Percentiles rank a stretch among this genome's conserved stretches.
phyloP scores from a whole-genome alignment of 2,888 invertebrate species.

The Troides aeacus region DNA sequence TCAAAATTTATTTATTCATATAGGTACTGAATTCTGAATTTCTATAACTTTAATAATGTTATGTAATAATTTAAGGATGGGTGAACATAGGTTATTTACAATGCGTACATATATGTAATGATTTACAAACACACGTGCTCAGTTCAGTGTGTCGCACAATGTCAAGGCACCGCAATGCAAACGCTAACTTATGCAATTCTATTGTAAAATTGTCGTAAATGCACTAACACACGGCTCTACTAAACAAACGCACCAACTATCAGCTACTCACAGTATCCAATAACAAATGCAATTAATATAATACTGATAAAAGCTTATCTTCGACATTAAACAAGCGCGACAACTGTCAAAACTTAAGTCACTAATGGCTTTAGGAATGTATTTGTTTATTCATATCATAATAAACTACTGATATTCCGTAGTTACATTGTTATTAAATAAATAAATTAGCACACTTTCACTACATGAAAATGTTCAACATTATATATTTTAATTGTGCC shows the following conservation, averaged over 20 bases:
- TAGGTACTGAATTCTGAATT: too few relatives aligned
- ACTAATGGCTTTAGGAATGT: constrained; percentile 2
- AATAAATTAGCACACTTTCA: background rate
- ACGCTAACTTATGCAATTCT: constrained; percentile 62
- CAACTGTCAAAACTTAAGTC: constrained; percentile 9
- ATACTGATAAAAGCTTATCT: constrained; percentile 24
- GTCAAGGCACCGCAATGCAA: constrained; percentile 65
- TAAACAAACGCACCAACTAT: constrained; percentile 9
- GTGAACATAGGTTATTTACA: background rate
- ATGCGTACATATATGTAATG: constrained; percentile 42
- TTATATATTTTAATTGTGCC: background rate
- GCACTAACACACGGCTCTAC: constrained; percentile 48
- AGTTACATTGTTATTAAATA: background rate
- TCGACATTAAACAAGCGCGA: constrained; percentile 12
- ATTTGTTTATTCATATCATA: constrained; percentile 1
- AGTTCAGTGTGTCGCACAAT: constrained; percentile 71
- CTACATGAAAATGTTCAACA: background rate
- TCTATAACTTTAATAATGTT: too few relatives aligned
- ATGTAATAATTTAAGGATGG: too few relatives aligned
- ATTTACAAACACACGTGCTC: constrained; percentile 70
- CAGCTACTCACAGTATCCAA: constrained; percentile 7
- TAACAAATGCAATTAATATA: constrained; percentile 23
- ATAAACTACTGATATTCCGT: background rate
- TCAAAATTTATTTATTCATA: too few relatives aligned
- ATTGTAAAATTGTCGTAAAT: constrained; percentile 73